phyloP scores from a whole-genome alignment of 2,888 invertebrate genomes.

The Acleris laterana region DNA sequence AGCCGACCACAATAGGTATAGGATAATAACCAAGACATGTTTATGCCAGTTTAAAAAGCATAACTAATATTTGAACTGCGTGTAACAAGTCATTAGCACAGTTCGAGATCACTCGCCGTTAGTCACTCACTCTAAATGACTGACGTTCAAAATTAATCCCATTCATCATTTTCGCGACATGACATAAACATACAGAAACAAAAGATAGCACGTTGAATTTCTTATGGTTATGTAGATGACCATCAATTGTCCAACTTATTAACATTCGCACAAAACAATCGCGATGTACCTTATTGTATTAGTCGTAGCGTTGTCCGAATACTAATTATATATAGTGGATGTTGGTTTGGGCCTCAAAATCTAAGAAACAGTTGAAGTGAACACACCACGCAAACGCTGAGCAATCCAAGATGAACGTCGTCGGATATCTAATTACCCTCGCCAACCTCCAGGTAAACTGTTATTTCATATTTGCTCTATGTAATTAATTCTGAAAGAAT shows the following conservation, averaged over 20 bases:
- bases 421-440: constrained; percentile 53
- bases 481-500: no score
- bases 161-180: constrained; percentile 15
- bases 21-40: background rate
- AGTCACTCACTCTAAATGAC: constrained; percentile 20
- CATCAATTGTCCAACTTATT: constrained; percentile 51
- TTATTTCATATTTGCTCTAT: no score
- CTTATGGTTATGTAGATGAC: constrained; percentile 55
- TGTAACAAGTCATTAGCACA: constrained; percentile 6
- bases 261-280: constrained; percentile 56
- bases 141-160: constrained; percentile 38
- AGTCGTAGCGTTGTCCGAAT: constrained; percentile 50
- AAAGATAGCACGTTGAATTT: constrained; percentile 11
- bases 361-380: constrained; percentile 42
- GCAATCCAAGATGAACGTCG: constrained; percentile 46
- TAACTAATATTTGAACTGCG: constrained; percentile 15
- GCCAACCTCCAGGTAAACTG: constrained; percentile 53
- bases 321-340: constrained; percentile 60
- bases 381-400: constrained; percentile 33
- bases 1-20: background rate
- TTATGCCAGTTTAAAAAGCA: background rate
- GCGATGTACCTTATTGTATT: constrained; percentile 49
- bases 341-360: constrained; percentile 40
- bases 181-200: constrained; percentile 13
- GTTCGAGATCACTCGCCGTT: constrained; percentile 24